Evolutionary conservation across 2,113 vertebrate species (phyloP), one percentile per base, ranked within the genome.

Genomic region (Saimiri boliviensis): DNA sequence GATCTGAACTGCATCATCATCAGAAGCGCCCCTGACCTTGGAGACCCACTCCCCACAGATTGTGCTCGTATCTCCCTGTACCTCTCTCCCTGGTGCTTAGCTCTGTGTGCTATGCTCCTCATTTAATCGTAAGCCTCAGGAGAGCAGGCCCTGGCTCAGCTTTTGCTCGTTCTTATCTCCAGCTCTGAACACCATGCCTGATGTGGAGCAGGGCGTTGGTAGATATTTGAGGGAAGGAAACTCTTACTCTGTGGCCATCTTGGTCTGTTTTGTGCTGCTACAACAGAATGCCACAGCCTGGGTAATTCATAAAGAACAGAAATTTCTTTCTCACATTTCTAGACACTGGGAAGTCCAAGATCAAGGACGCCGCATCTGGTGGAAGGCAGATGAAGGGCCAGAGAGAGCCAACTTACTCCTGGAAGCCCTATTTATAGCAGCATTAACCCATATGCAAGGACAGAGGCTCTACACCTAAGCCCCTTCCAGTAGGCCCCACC

Each of bases 81-180:
- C 54, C 66, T 37, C 14, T 77, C 49, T 80, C 40, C 4, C 20
- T 70, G 73, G 56, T 5, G 0, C 40, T 37, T 58, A 3, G 71
- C 47, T 40, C 47, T 20, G 16, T 32, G 13, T 58, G 27, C 9
- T 71, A 10, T 16, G 89, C 32, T 71, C 13, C 23, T 54, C 63
- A 8, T 49, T 63, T 14, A 49, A 7, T 32, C 5, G 0, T 37
- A 25, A 88, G 47, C 21, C 63, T 5, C 25, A 9, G 0, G 1
- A 68, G 16, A 8, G n/a, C 47, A 71, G 49, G 60, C 25, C 12
- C 79, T 20, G 3, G 37, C 42, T 45, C 60, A 52, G 13, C 52
- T 73, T 79, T 11, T 73, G 23, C 71, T 82, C 35, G 17, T 14
- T 21, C 56, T 68, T 66, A 49, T n/a, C 66, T 40, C 35, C 8